Evolutionary conservation across 1,140 invertebrate species (phyloP), one percentile per base, ranked within the genome.

Genomic region (Hyphantria cunea): DNA sequence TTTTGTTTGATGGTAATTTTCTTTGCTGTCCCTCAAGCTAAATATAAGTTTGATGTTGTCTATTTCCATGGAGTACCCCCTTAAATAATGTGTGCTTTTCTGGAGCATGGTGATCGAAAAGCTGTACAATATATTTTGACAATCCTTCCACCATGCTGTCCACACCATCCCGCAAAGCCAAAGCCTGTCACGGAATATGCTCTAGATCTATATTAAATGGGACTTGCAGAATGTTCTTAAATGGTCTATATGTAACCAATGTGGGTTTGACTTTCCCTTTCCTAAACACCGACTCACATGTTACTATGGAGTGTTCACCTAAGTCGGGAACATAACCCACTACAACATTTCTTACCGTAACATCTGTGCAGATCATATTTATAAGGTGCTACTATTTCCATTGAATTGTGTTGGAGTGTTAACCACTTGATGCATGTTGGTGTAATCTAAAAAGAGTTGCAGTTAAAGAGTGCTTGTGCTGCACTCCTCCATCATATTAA

Each of bases 21-120:
- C 37, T 31, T 8, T 68, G n/a, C n/a, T 39, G 37, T 76, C 52
- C 6, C 67, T 56, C 7, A 75, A 39, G n/a, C 44, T 62, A 61
- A 72, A 72, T 61, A 72, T 72, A 14, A 55, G 9, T 25, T 64
- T 69, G 4, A 75, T 41, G 3, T 44, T 72, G 11, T 75, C 64
- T 4, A 67, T 72, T 5, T 52, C 49, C 49, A 52, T 54, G 53
- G 53, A 32, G 37, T 37, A 7, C 58, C 47, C 13, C 52, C 54
- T 52, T 66, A 14, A 76, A 34, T 14, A 14, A 54, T 25, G 42
- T 53, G 10, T 52, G 48, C 31, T 47, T 60, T 2, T 56, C 0
- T 2, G 74, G 71, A 8, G 71, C 71, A 53, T 76, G 68, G n/a
- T 47, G n/a, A 50, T 72, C 61, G 64, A 69, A 75, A 8, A 72